Conservation (phyloP, 2,113 vertebrate species). For the Morphnarchus princeps region DNA sequence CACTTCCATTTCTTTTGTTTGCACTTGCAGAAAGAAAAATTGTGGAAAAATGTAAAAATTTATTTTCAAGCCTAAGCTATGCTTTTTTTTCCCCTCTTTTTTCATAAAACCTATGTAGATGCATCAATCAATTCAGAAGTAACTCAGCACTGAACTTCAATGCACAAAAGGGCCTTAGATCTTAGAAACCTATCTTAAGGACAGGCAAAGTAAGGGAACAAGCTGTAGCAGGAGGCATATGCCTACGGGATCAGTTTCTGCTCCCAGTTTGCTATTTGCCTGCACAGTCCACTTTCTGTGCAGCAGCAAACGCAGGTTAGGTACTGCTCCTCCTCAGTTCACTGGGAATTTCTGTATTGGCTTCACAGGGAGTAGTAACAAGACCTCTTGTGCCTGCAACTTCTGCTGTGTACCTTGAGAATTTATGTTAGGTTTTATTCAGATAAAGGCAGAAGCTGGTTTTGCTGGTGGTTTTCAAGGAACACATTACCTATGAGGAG, state of each 20-base stretch:
- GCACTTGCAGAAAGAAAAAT: neutral
- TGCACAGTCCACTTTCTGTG: neutral
- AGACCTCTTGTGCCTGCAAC: rapidly evolving
- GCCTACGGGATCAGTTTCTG: neutral
- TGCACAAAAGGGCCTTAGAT: neutral
- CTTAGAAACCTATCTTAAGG: neutral
- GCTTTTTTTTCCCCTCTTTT: rapidly evolving
- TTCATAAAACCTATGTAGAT: neutral
- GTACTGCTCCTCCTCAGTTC: neutral
- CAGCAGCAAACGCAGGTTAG: neutral
- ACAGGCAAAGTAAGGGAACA: neutral
- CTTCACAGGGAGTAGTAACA: neutral
- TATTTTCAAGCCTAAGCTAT: neutral
- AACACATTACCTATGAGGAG: neutral
- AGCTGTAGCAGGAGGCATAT: neutral
- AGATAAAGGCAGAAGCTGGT: neutral
- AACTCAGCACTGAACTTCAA: neutral
- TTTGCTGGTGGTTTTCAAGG: neutral
- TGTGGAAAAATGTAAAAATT: neutral
- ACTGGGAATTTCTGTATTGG: rapidly evolving
- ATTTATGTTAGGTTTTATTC: rapidly evolving
- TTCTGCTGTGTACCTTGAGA: neutral
- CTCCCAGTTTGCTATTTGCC: neutral
- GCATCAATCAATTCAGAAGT: neutral
- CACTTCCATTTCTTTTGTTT: neutral